Percentiles rank a stretch among this genome's conserved stretches.
These are phyloP conservation scores for Drosophila cracens DNA, from an alignment of 2,888 invertebrate species.

Conservation along the genomic window DNA sequence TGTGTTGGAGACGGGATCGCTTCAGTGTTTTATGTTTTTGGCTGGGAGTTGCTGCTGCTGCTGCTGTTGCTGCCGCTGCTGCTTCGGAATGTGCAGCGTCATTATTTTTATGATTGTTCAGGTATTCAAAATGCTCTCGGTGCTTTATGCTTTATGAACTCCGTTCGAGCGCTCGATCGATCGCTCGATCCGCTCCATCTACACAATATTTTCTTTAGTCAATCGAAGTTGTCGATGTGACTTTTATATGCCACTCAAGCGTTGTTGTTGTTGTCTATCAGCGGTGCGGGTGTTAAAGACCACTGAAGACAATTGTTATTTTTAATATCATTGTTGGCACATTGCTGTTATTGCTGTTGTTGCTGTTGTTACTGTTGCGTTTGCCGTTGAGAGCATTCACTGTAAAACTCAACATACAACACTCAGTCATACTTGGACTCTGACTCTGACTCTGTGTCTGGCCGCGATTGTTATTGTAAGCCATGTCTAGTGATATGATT, in stretches of 20 bases:
- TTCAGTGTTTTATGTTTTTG: constrained; percentile 17
- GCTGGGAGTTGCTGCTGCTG: constrained; percentile 17
- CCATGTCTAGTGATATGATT: constrained; percentile 82
- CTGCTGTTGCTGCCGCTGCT: constrained; percentile 43
- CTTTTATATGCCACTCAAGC: constrained; percentile 77
- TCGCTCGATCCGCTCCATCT: constrained; percentile 40
- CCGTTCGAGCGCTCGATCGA: constrained; percentile 34
- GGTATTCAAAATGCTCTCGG: constrained; percentile 77
- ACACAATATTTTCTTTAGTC: constrained; percentile 78
- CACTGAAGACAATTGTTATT: constrained; percentile 81
- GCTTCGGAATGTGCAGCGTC: constrained; percentile 83
- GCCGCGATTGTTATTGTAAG: constrained; percentile 75
- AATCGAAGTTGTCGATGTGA: constrained; percentile 79
- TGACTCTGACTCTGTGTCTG: constrained; percentile 43
- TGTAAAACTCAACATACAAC: constrained; percentile 62
- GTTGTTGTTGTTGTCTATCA: constrained; percentile 72
- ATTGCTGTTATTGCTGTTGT: constrained; percentile 48
- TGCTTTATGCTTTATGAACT: constrained; percentile 69
- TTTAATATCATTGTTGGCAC: constrained; percentile 78
- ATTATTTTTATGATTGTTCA: constrained; percentile 83
- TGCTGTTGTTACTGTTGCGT: constrained; percentile 41
- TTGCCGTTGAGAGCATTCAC: constrained; percentile 63
- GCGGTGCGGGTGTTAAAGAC: constrained; percentile 81
- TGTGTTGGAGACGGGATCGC: constrained; percentile 18
- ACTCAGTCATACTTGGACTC: constrained; percentile 77